Evolutionary conservation across 2,888 invertebrate species (phyloP).

Genomic region (Gisinianus flammeolus): DNA sequence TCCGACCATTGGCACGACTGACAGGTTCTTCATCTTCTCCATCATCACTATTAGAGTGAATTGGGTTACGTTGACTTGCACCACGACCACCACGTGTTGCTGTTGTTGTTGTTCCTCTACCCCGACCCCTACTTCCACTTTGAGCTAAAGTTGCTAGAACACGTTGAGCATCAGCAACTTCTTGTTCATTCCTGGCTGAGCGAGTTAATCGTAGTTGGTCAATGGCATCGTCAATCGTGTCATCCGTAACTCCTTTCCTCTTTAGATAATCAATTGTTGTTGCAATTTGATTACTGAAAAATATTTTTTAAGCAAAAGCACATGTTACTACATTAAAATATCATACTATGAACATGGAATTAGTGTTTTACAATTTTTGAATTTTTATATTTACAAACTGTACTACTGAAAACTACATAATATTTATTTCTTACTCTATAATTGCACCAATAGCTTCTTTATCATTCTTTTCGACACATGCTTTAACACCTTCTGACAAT

Average conservation of each 20-base stretch:
- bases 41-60: not conserved
- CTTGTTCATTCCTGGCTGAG: conserved; percentile 57
- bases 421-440: conserved; percentile 44
- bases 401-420: not conserved
- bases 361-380: not conserved
- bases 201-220: conserved; percentile 63
- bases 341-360: not conserved
- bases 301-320: not conserved
- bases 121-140: conserved; percentile 20
- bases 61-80: not conserved
- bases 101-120: no score
- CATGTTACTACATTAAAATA: not conserved
- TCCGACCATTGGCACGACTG: not conserved
- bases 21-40: not conserved
- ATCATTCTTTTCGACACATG: conserved; percentile 71
- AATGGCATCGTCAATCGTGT: conserved; percentile 65
- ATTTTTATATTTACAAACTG: no score
- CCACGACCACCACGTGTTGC: conserved; percentile 4
- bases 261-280: conserved; percentile 66
- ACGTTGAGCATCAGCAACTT: conserved; percentile 43
- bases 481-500: conserved; percentile 77
- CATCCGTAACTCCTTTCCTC: conserved; percentile 64
- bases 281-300: conserved; percentile 65
- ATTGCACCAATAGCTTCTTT: conserved; percentile 66
- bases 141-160: conserved; percentile 11